Evolutionary conservation across 2,113 vertebrate species (phyloP), one percentile per base, ranked within the genome.

Genomic region (Cettia cetti): DNA sequence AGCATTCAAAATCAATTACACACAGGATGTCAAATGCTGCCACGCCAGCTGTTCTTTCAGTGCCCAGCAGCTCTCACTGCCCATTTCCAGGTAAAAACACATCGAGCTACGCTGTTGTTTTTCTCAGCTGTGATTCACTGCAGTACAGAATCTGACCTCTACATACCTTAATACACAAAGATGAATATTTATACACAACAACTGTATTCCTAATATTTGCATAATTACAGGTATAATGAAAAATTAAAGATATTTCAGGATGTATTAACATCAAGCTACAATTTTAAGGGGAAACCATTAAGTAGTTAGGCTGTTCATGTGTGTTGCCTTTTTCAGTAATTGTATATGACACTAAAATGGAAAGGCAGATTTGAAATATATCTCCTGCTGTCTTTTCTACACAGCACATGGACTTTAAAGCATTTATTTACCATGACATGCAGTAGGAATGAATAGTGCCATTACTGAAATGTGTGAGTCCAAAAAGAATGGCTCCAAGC

Each of bases 1-100:
- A 95, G 95, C 94, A 96, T 97, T 98, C 97, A 90, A 97, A 98
- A 88, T 75, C 97, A 98, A 97, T 98, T 97, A 96, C 84, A 96
- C 89, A 94, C 79, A 94, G 96, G 97, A 97, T 97, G 95, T 96
- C 94, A 95, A 92, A 77, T 61, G 77, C 95, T 97, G 92, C 97
- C 94, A 95, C 28, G 50, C 95, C 95, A 97, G 91, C 93, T 98
- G 96, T 97, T 96, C 95, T 92, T 91, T 90, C 50, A 37, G 76
- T 90, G 83, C 89, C 49, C 8, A 18, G 91, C 16, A 26, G 63
- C 76, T 93, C 80, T 82, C 45, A 13, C 65, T 96, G 85, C 54
- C 89, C 95, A 84, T 83, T 95, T 91, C 89, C 74, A 92, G 92
- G 77, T 79, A 92, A 94, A 96, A 95, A 79, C 85, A 53, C 71